phyloP scores from a whole-genome alignment of 2,113 vertebrate species.

The Pholis gunnellus region DNA sequence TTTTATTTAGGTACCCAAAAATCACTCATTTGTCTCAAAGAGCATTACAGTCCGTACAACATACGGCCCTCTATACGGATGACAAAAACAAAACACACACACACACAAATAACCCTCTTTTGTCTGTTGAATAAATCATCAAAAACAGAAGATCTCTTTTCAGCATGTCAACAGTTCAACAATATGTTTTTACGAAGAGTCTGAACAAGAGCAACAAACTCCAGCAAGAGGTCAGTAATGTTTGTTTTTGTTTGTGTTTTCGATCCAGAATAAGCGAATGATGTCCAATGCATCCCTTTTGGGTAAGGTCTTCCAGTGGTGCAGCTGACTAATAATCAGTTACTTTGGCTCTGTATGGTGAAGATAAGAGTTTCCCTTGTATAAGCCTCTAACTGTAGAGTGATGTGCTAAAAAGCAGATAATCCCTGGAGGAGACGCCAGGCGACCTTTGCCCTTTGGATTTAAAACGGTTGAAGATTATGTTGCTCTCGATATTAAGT shows the following conservation, averaged over 20 bases:
- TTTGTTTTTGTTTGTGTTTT: constrained; percentile 23
- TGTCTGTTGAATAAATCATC: neutral
- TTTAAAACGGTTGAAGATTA: constrained; percentile 41
- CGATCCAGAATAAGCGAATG: neutral
- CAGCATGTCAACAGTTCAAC: neutral
- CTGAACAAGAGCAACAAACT: constrained; percentile 18
- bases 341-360: constrained; percentile 49
- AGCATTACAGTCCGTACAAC: neutral
- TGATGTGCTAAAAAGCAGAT: constrained; percentile 53
- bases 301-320: constrained; percentile 34
- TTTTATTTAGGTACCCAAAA: neutral
- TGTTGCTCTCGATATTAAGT: constrained; percentile 11
- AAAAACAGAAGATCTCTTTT: neutral
- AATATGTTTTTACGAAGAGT: neutral
- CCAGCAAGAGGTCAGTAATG: neutral
- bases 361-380: constrained; percentile 64
- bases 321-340: constrained; percentile 48
- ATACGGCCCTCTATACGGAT: neutral
- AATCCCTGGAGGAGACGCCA: constrained; percentile 48
- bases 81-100: neutral
- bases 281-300: constrained; percentile 53
- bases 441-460: constrained; percentile 53
- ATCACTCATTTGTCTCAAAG: neutral
- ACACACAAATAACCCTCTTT: neutral
- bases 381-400: constrained; percentile 48